Percentiles rank a stretch among this genome's conserved stretches.
phyloP scores from a whole-genome alignment of 2,888 invertebrate species.

The Eurois occulta region DNA sequence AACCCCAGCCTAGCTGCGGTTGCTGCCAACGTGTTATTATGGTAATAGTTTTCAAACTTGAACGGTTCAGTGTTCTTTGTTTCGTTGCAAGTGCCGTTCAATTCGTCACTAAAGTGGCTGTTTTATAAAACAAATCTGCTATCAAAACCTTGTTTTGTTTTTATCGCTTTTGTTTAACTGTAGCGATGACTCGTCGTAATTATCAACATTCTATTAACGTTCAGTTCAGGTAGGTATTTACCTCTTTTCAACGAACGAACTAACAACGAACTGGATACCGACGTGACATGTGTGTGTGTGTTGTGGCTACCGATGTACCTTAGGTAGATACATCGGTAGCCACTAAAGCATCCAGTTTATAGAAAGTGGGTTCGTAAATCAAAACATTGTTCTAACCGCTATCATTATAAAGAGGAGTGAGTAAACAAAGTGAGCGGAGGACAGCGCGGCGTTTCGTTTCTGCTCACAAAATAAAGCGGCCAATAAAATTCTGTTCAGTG shows the following conservation, averaged over 20 bases:
- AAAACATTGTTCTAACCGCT: constrained; percentile 50
- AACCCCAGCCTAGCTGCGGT: constrained; percentile 64
- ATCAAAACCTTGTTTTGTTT: constrained; percentile 39
- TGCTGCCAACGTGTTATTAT: constrained; percentile 81
- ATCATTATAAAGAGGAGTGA: constrained; percentile 57
- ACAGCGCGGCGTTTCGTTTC: constrained; percentile 65
- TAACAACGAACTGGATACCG: too few relatives aligned
- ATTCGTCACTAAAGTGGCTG: constrained; percentile 72
- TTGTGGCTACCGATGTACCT: too few relatives aligned
- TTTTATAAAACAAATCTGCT: constrained; percentile 67
- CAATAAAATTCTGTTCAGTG: constrained; percentile 83
- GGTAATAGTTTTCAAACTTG: constrained; percentile 83
- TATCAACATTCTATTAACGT: background rate
- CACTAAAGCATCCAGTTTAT: background rate
- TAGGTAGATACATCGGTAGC: background rate
- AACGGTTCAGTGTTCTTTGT: constrained; percentile 82
- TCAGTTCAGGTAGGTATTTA: background rate
- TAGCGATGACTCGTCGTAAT: background rate
- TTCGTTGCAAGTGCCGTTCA: constrained; percentile 77
- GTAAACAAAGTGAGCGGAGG: constrained; percentile 65
- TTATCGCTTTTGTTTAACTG: constrained; percentile 25
- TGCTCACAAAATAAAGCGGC: constrained; percentile 76
- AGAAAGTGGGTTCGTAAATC: constrained; percentile 11
- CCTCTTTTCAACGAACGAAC: too few relatives aligned
- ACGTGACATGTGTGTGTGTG: too few relatives aligned